A percentile compares a stretch with the other conserved stretches of the same genome.
Conservation (phyloP, 2,888 invertebrate species). For the Abscondita cerata region DNA sequence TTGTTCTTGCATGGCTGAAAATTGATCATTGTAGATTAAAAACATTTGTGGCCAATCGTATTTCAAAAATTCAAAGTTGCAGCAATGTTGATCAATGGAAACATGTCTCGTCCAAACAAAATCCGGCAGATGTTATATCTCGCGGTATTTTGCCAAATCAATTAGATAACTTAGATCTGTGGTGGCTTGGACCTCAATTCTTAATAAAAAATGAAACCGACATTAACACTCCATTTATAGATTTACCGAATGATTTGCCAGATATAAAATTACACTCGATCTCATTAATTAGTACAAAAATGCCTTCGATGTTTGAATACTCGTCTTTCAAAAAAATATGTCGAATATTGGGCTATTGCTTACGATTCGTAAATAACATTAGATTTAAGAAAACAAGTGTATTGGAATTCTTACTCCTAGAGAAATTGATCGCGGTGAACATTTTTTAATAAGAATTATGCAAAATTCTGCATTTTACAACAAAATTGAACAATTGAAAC, state of each 20-base stretch:
- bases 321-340: background rate
- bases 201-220: slow-evolving; percentile 15
- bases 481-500: background rate
- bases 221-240: slow-evolving; percentile 37
- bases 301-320: background rate
- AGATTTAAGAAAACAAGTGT: background rate
- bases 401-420: background rate
- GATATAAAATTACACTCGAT: background rate
- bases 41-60: slow-evolving; percentile 12
- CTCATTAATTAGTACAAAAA: background rate
- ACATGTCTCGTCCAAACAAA: background rate
- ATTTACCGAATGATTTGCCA: slow-evolving; percentile 31
- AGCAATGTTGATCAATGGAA: background rate
- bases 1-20: slow-evolving; percentile 2
- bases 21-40: background rate
- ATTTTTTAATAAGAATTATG: background rate
- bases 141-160: background rate
- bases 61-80: background rate
- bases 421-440: background rate
- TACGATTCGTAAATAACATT: too few relatives aligned
- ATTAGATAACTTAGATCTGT: background rate
- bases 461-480: background rate
- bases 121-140: background rate
- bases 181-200: slow-evolving; percentile 3
- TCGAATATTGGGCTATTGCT: background rate